These are phyloP conservation scores for Myotis myotis DNA, from an alignment of 2,797 vertebrate species.

Conservation along the genomic window DNA sequence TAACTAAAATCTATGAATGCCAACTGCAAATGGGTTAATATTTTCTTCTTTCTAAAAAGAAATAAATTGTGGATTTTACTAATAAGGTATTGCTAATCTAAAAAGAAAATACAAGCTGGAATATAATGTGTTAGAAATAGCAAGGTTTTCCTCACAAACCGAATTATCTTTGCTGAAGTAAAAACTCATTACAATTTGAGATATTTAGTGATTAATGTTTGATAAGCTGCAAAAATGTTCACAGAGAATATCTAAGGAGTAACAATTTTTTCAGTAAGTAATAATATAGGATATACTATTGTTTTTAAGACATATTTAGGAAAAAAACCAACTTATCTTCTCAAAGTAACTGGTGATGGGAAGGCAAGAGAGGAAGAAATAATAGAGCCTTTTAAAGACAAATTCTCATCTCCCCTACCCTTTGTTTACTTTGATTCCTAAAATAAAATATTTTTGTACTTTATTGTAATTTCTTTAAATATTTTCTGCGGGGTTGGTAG, in stretches of 20 bases:
- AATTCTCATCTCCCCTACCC: neutral
- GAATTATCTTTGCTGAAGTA: slow-evolving; percentile 9
- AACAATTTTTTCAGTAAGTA: neutral
- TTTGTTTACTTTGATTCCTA: slow-evolving; percentile 27
- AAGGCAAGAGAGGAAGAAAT: neutral
- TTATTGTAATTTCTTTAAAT: slow-evolving; percentile 16
- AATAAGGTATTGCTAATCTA: slow-evolving; percentile 26
- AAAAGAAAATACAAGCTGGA: neutral
- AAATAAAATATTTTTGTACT: slow-evolving; percentile 51
- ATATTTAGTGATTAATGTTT: slow-evolving; percentile 29
- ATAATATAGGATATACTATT: neutral
- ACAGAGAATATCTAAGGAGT: neutral
- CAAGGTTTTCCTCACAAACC: neutral
- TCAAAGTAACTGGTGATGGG: neutral
- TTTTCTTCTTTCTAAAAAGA: slow-evolving; percentile 29
- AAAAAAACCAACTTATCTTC: slow-evolving; percentile 1
- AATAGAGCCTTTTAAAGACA: neutral
- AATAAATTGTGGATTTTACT: neutral
- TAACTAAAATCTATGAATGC: neutral
- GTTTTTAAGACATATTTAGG: neutral
- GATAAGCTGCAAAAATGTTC: slow-evolving; percentile 28
- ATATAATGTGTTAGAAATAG: neutral
- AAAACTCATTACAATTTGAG: neutral
- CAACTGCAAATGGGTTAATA: neutral
- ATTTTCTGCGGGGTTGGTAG: slow-evolving; percentile 20